A percentile compares a stretch with the other conserved stretches of the same genome.
phyloP scores from a whole-genome alignment of 2,888 invertebrate species.

The Caenorhabditis uteleia region DNA sequence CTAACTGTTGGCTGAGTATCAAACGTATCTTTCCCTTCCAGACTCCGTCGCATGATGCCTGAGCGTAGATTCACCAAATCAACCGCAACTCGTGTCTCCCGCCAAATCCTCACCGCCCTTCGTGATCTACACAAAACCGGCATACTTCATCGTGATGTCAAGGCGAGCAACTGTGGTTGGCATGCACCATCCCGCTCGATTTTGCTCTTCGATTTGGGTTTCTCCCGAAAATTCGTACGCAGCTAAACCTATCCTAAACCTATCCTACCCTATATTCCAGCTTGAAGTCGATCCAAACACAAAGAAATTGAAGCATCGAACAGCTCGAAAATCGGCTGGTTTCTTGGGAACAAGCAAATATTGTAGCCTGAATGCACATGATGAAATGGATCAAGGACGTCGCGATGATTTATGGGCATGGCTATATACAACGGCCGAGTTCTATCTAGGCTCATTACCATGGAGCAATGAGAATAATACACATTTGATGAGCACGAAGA shows the following conservation, averaged over 20 bases:
- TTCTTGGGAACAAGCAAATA: conserved; percentile 59
- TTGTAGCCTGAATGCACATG: conserved; percentile 41
- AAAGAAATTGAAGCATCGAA: conserved; percentile 25
- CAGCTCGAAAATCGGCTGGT: conserved; percentile 40
- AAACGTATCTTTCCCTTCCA: too few relatives aligned
- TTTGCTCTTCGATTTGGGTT: conserved; percentile 45
- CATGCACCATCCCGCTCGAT: conserved; percentile 20
- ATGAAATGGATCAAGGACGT: conserved; percentile 56
- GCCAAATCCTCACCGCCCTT: conserved; percentile 46
- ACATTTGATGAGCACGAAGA: conserved; percentile 23
- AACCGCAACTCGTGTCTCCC: conserved; percentile 54
- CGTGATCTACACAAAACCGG: conserved; percentile 55
- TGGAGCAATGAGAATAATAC: conserved; percentile 39
- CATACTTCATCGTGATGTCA: conserved; percentile 59
- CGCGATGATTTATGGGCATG: conserved; percentile 62
- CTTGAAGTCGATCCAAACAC: conserved; percentile 16
- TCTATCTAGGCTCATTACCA: conserved; percentile 45
- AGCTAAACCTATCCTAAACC: not conserved
- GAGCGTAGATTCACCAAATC: conserved; percentile 51
- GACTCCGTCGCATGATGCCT: conserved; percentile 53
- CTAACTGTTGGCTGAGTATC: too few relatives aligned
- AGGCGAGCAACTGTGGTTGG: conserved; percentile 62
- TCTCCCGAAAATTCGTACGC: conserved; percentile 37
- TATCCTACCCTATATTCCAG: too few relatives aligned
- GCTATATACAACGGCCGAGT: conserved; percentile 59